Evolutionary conservation across 2,888 invertebrate genomes (phyloP), one percentile per base, ranked within the genome.

Genomic region (Syrista parreyssii): DNA sequence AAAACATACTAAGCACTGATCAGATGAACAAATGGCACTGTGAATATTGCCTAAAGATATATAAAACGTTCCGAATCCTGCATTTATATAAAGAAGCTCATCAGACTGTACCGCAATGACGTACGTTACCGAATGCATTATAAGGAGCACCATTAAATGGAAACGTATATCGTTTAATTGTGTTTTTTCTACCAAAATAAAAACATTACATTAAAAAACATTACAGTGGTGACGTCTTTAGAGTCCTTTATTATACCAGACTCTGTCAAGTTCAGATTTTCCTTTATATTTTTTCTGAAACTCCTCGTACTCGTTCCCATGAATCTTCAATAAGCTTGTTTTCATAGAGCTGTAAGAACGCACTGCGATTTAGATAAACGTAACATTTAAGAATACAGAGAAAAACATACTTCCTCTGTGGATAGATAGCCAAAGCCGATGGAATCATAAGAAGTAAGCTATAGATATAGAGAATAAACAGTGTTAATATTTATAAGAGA

Each of bases 241-340:
- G 35, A 86, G 36, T 76, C 84, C 84, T 71, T 86, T 86, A 71
- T 83, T 79, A 79, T 84, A 86, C 68, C 82, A 86, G 33, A 86
- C 55, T 79, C 72, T 81, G 34, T 80, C 75, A 12, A 73, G 35
- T n/a, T 32, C 30, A 30, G 81, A 78, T 36, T 73, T 55, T 33
- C 78, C 75, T n/a, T 77, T 73, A 9, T 76, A 40, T 33, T 75
- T 79, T 31, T 75, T 32, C 33, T 68, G 71, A 35, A 78, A 82
- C 36, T 82, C 77, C 73, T 78, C 75, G 40, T 55, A 55, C 40
- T 55, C 40, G 0, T 55, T 2, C 6, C 2, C 40, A 55, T 55
- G 2, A 23, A 55, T 55, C 23, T 55, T 55, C 40, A 55, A 23
- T 6, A 55, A 23, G 23, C 40, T 55, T 55, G 40, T 75, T 68